phyloP scores from a whole-genome alignment of 2,888 invertebrate genomes.

The Coenonympha arcania region DNA sequence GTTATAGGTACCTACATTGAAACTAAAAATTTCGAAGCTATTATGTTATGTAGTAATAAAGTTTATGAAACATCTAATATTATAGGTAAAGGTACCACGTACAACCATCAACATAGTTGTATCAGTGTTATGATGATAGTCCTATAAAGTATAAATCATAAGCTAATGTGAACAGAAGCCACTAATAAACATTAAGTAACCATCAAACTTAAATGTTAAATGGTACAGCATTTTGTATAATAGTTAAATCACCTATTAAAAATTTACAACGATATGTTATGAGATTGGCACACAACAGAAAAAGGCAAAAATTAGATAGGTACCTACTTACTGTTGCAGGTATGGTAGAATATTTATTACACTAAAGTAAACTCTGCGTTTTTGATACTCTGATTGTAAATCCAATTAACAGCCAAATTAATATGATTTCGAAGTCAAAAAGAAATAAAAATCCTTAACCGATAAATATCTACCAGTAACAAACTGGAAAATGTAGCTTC shows the following conservation, averaged over 20 bases:
- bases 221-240: background rate
- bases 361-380: background rate
- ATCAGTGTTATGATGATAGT: constrained; percentile 5
- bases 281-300: too few relatives aligned
- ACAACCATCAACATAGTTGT: constrained; percentile 8
- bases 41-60: background rate
- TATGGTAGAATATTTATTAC: too few relatives aligned
- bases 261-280: background rate
- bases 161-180: constrained; percentile 10
- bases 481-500: background rate
- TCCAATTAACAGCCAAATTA: background rate
- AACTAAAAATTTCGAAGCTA: background rate
- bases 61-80: background rate
- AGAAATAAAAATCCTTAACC: background rate
- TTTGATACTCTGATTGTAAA: too few relatives aligned
- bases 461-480: background rate
- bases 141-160: constrained; percentile 17
- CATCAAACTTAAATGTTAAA: background rate
- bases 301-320: background rate
- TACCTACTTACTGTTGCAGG: background rate
- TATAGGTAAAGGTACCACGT: background rate
- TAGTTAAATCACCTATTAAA: constrained; percentile 3
- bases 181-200: constrained; percentile 9
- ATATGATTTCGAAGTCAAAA: background rate
- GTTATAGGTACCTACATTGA: too few relatives aligned